Evolutionary conservation across 1,140 invertebrate genomes (phyloP), one percentile per base, ranked within the genome.

Genomic region (Cheumatopsyche charites): DNA sequence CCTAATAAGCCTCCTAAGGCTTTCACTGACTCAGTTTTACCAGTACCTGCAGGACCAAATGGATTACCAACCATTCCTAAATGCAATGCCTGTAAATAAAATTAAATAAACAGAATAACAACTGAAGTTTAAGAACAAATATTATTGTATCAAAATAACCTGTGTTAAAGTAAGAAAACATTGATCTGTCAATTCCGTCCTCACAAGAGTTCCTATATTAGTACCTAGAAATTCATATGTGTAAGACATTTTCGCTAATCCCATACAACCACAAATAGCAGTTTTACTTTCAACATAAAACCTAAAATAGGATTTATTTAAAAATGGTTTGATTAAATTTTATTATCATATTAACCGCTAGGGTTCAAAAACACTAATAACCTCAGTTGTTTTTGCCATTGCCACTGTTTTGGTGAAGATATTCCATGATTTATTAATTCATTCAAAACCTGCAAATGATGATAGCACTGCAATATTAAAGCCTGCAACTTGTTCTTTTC

Each of bases 1-100:
- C 96, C 97, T 76, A 98, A 86, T 70, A 97, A 86, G 11, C 89
- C 87, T 13, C 95, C 97, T 0, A 98, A 82, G 13, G 96, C 95
- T 86, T 99, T 99, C 0, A 99, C 95, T 42, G 95, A 97, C 82
- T 98, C 96, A 5, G 97, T 98, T 86, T 99, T 98, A 0, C 97
- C 97, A 0, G 97, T 99, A 68, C 97, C 97, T 73, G 96, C 96
- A 15, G 96, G 96, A n/a, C 98, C 98, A 79, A 98, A 99, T 0
- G 98, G 98, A 86, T 99, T 99, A 11, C 97, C 98, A 68, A 98
- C 97, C 58, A 99, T 86, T 4, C 98, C 98, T 82, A 99, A 90
- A 79, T 93, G 90, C 89, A 99, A 92, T 4, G 95, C 94, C 91
- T 90, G 78, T 29, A 85, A 83, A 67, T 75, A 67, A 63, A 49